Base-by-base conservation (phyloP, 2,113 vertebrate genomes). In the Syngnathus floridae region DNA sequence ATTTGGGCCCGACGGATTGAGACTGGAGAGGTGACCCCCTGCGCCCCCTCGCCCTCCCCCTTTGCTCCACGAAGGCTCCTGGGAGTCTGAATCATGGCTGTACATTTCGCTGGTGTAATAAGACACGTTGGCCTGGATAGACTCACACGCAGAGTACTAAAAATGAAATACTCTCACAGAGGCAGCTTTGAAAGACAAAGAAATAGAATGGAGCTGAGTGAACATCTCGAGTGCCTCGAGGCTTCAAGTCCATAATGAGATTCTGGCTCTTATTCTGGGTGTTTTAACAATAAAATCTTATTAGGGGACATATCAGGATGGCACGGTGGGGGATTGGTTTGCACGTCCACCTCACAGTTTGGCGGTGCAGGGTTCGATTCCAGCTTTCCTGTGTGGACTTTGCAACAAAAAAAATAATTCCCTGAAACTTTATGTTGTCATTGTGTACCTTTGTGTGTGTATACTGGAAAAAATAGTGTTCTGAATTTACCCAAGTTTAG, bases 1-100 rank as follows among this genome's bases (percentile, higher is more conserved):
- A 80, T 77, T 85, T 78, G 61, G 66, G 65, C 68, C 74, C 74
- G 77, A 84, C 82, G 78, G 83, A 86, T 69, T 64, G 79, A 74
- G 69, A 86, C 74, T 71, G 35, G 43, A 82, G 78, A 62, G 65
- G 65, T 75, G 82, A 77, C 78, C 75, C 75, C 76, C 9, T 16
- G 14, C 26, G 6, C 13, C 3, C 12, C 54, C 13, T 9, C 52
- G 0, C 22, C 6, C 26, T 21, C 14, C 0, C n/a, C 14, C 54
- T 31, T 5, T 67, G 75, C 73, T 76, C 78, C 71, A 70, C 16
- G 0, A 62, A 40, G 78, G 72, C 81, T 80, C 85, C 72, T 72
- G 74, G 75, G 79, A 81, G 78, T 83, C 74, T 84, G 70, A 76
- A 72, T 81, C 74, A 72, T 19, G 62, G 62, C 60, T 26, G 67